phyloP scores from a whole-genome alignment of 2,113 vertebrate species.

The Paedocypris sp. region DNA sequence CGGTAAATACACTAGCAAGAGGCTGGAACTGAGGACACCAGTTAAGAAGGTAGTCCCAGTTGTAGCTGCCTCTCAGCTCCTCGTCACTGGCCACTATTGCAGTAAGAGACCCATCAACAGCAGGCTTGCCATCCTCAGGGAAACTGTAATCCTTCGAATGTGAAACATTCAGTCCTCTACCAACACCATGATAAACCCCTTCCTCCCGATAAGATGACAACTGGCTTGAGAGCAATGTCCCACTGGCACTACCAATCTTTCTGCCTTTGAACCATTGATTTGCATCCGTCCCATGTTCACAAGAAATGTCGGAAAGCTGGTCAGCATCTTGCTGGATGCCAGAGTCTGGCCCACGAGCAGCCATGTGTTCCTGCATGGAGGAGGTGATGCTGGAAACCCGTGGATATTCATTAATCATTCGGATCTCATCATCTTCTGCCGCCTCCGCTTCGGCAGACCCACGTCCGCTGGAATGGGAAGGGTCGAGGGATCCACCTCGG shows the following conservation, averaged over 20 bases:
- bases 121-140: constrained; percentile 88
- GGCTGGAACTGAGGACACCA: constrained; percentile 98
- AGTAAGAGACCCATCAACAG: constrained; percentile 83
- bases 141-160: constrained; percentile 85
- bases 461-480: constrained; percentile 91
- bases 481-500: constrained; percentile 85
- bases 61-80: constrained; percentile 96
- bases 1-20: constrained; percentile 89
- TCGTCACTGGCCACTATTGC: constrained; percentile 93
- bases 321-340: constrained; percentile 96
- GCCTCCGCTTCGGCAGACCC: constrained; percentile 85
- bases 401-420: constrained; percentile 97
- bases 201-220: constrained; percentile 78
- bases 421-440: constrained; percentile 91
- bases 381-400: constrained; percentile 85
- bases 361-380: constrained; percentile 83
- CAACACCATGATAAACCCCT: constrained; percentile 71
- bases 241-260: constrained; percentile 71
- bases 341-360: constrained; percentile 85
- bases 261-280: constrained; percentile 90
- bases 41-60: constrained; percentile 97
- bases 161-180: constrained; percentile 77
- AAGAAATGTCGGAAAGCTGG: constrained; percentile 90
- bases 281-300: constrained; percentile 77
- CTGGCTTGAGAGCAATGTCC: constrained; percentile 74